phyloP scores from a whole-genome alignment of 2,113 vertebrate species.

The Oryctolagus cuniculus region mOryCun1.1 NC_091443.1:64387001-64387500 shows the following conservation, averaged over 20 bases:
- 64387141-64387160: not conserved
- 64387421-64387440: not conserved
- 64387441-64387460: not conserved
- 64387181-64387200: not conserved
- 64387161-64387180: not conserved
- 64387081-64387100: conserved; percentile 1
- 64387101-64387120: not conserved
- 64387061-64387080: not conserved
- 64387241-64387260: not conserved
- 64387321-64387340: not conserved
- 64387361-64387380: not conserved
- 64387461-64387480: not conserved
- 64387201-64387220: not conserved
- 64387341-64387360: not conserved
- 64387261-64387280: conserved; percentile 3
- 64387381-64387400: not conserved
- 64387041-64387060: not conserved
- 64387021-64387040: not conserved
- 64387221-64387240: not conserved
- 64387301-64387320: not conserved
- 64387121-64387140: too few species aligned
- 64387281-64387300: not conserved
- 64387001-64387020: too few species aligned
- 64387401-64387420: not conserved
- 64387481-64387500: not conserved